A percentile compares a stretch with the other conserved stretches of the same genome.
These are phyloP conservation scores for Trissolcus basalis DNA, from an alignment of 1,140 invertebrate species.

Conservation along the genomic window DNA sequence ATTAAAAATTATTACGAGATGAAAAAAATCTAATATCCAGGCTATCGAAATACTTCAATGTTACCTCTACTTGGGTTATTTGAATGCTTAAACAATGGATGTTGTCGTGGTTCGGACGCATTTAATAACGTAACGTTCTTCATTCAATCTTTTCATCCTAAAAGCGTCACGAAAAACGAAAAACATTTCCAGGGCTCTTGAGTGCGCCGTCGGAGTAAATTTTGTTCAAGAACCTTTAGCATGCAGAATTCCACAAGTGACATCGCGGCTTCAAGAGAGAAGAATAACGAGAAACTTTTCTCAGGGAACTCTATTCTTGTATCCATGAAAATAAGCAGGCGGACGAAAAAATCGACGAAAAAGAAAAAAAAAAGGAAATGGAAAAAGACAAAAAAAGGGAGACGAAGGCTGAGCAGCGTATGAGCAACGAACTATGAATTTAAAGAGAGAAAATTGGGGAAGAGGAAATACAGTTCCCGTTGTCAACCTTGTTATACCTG, in stretches of 20 bases:
- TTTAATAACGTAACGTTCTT: constrained; percentile 27
- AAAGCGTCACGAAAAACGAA: constrained; percentile 30
- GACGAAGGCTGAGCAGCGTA: constrained; percentile 26
- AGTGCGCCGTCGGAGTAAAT: constrained; percentile 44
- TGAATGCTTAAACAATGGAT: not conserved
- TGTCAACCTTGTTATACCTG: constrained; percentile 40
- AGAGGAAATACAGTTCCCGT: constrained; percentile 35
- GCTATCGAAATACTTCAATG: no score
- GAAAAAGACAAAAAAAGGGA: constrained; percentile 3
- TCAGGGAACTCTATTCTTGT: constrained; percentile 53
- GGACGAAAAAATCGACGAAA: constrained; percentile 39
- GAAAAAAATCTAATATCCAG: no score
- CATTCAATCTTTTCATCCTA: constrained; percentile 31
- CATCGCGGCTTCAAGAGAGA: constrained; percentile 51
- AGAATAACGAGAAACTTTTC: constrained; percentile 59
- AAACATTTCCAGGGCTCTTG: constrained; percentile 47
- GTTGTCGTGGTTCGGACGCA: constrained; percentile 1
- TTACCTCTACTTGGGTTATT: not conserved
- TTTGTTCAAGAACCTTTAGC: constrained; percentile 54
- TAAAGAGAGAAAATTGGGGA: constrained; percentile 50
- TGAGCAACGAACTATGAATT: constrained; percentile 55
- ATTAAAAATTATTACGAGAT: no score
- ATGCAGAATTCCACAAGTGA: constrained; percentile 55
- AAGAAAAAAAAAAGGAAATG: constrained; percentile 3
- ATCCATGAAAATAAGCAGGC: constrained; percentile 55